phyloP scores from a whole-genome alignment of 2,888 invertebrate genomes.

The Alentia gelatinosa region DNA sequence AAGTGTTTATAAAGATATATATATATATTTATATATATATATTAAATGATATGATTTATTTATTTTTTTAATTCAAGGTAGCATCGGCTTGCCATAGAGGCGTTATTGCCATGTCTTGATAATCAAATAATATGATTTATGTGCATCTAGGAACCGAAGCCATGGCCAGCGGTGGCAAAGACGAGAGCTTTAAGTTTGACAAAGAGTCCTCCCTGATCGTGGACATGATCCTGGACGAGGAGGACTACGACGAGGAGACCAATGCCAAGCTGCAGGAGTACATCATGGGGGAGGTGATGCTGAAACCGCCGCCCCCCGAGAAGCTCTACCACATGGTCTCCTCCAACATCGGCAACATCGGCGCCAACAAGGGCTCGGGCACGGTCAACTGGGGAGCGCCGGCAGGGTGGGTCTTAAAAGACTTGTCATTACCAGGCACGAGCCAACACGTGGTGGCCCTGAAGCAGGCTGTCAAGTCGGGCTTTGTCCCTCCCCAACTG shows the following conservation, averaged over 20 bases:
- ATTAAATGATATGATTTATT: no score
- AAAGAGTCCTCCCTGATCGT: constrained; percentile 74
- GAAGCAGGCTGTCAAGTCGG: constrained; percentile 37
- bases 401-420: constrained; percentile 38
- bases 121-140: no score
- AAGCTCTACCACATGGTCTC: constrained; percentile 29
- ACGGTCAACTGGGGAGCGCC: constrained; percentile 52
- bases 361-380: constrained; percentile 30
- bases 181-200: constrained; percentile 68
- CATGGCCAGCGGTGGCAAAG: constrained; percentile 60
- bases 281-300: constrained; percentile 53
- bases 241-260: constrained; percentile 68
- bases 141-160: constrained; percentile 41
- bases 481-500: constrained; percentile 27
- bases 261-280: constrained; percentile 58
- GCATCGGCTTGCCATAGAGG: no score
- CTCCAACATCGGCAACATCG: constrained; percentile 20
- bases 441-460: constrained; percentile 25
- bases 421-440: constrained; percentile 44
- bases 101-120: no score
- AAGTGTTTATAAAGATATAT: no score
- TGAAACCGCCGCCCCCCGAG: not conserved
- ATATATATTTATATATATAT: no score
- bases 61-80: no score
- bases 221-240: constrained; percentile 74